phyloP scores from a whole-genome alignment of 2,113 vertebrate genomes.

The Myiagra hebetior region DNA sequence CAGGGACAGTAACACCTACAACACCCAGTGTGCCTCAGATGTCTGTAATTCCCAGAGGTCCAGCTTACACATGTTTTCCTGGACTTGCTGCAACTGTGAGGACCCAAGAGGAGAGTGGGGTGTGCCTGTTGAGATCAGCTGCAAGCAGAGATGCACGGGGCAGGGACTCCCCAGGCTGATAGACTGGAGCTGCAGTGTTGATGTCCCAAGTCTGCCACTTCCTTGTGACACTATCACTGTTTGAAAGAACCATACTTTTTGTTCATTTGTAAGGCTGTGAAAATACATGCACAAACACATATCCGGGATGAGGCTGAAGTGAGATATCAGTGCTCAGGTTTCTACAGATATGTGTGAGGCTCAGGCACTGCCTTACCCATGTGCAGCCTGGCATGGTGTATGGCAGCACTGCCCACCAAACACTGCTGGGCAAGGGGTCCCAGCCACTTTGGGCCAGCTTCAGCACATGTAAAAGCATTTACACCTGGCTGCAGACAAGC shows the following conservation, averaged over 20 bases:
- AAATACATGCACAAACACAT: neutral
- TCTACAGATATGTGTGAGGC: fast-evolving
- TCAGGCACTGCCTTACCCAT: fast-evolving
- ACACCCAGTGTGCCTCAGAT: neutral
- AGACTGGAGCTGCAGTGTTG: neutral
- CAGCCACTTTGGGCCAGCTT: neutral
- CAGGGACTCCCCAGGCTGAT: neutral
- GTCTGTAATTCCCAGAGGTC: neutral
- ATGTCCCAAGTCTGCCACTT: neutral
- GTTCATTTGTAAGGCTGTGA: neutral
- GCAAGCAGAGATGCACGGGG: neutral
- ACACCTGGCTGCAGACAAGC: neutral
- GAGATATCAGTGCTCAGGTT: neutral
- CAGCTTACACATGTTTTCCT: neutral
- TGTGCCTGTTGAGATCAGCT: neutral
- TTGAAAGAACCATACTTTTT: neutral
- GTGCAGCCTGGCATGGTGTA: neutral
- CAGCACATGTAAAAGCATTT: neutral
- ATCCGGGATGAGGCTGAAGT: neutral
- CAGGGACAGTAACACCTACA: neutral
- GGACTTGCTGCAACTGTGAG: neutral
- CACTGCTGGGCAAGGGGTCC: neutral
- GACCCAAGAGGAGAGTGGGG: neutral
- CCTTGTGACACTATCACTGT: neutral
- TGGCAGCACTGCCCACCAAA: neutral